Evolutionary conservation across 2,113 vertebrate species (phyloP).

Genomic region (Rhea americana): DNA sequence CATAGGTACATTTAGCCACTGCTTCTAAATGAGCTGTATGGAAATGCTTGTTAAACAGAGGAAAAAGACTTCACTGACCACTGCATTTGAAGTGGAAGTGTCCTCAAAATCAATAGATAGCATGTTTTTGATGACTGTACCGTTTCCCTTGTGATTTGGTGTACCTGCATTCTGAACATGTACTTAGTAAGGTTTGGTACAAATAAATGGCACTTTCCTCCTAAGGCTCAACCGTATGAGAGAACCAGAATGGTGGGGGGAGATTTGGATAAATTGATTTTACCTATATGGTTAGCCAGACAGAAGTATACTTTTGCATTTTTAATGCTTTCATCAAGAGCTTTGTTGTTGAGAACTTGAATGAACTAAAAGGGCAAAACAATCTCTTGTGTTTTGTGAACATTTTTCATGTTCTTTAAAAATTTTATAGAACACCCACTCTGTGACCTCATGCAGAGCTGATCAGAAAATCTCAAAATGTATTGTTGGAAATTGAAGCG

Average conservation of each 20-base stretch:
- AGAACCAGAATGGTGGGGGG: not conserved
- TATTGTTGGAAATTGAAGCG: not conserved
- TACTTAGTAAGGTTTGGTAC: not conserved
- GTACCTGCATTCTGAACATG: not conserved
- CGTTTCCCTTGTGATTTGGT: not conserved
- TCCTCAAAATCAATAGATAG: not conserved
- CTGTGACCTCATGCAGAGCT: not conserved
- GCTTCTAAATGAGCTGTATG: not conserved
- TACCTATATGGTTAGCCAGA: not conserved
- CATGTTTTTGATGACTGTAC: not conserved
- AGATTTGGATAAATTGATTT: not conserved
- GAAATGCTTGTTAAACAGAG: not conserved
- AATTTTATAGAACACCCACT: no score
- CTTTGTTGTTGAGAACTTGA: not conserved
- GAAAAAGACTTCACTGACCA: not conserved
- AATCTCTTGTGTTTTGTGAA: not conserved
- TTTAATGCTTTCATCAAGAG: not conserved
- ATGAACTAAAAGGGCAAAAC: not conserved
- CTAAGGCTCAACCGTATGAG: not conserved
- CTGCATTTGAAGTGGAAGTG: not conserved
- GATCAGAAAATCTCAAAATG: not conserved
- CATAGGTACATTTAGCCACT: no score
- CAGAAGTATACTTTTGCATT: not conserved
- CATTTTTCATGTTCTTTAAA: not conserved
- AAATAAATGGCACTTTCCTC: not conserved